These are phyloP conservation scores for Mormyrus proboscirostris DNA, from an alignment of 2,797 vertebrate species.

Conservation along the genomic window DNA sequence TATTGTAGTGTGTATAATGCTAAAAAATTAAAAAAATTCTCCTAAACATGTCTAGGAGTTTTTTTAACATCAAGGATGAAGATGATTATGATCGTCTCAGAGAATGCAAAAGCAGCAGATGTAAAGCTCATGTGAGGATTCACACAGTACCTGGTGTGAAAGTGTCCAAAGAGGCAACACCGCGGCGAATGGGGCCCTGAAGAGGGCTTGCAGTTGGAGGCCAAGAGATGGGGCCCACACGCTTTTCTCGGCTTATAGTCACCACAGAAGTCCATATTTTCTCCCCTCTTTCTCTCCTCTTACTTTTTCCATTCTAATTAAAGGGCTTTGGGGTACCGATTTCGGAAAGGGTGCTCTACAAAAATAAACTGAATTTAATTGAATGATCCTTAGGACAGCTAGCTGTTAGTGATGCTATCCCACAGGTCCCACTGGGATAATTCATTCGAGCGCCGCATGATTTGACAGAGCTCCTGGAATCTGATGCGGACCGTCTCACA, in stretches of 20 bases:
- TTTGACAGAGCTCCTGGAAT: not conserved
- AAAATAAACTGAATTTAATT: not conserved
- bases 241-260: not conserved
- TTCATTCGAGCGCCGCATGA: not conserved
- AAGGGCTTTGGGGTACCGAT: not conserved
- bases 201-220: not conserved
- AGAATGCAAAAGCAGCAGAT: not conserved
- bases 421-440: not conserved
- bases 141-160: not conserved
- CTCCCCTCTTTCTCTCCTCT: not conserved
- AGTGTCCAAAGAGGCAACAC: not conserved
- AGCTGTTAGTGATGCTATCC: not conserved
- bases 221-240: not conserved
- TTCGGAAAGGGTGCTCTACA: not conserved
- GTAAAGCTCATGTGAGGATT: not conserved
- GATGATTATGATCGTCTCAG: not conserved
- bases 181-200: not conserved
- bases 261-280: not conserved
- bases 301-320: not conserved
- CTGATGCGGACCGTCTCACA: not conserved
- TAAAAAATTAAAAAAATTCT: not conserved
- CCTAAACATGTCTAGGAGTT: not conserved
- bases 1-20: not conserved
- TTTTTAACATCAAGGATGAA: not conserved
- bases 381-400: not conserved